phyloP scores from a whole-genome alignment of 2,888 invertebrate species.

The Sisyra terminalis region DNA sequence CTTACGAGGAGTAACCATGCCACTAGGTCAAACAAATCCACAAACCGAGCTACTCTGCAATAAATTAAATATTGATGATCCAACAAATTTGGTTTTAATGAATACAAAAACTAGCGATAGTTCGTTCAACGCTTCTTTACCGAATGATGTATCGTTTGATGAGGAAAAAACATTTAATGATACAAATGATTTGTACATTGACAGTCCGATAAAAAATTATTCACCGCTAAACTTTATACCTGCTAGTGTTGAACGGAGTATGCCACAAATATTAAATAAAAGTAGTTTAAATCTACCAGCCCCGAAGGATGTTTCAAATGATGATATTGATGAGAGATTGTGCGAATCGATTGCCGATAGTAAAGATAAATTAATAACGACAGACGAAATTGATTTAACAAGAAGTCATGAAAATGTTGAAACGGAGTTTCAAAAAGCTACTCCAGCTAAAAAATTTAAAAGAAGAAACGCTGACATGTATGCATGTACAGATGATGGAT shows the following conservation, averaged over 20 bases:
- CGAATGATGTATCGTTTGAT: neutral
- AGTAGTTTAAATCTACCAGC: slow-evolving; percentile 18
- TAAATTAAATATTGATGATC: slow-evolving; percentile 62
- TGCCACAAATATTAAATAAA: slow-evolving; percentile 10
- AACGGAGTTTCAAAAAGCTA: slow-evolving; percentile 7
- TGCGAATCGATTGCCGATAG: neutral
- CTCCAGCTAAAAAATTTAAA: slow-evolving; percentile 24
- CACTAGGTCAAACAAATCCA: slow-evolving; percentile 41
- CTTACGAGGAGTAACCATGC: slow-evolving; percentile 21
- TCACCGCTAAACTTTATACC: slow-evolving; percentile 8
- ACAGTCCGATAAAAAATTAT: neutral
- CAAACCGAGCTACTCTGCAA: slow-evolving; percentile 54
- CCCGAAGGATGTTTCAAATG: slow-evolving; percentile 15
- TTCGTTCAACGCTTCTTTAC: neutral
- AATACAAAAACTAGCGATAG: slow-evolving; percentile 19
- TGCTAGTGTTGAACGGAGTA: slow-evolving; percentile 12
- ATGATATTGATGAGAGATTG: neutral
- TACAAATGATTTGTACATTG: neutral
- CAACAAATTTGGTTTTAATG: slow-evolving; percentile 44
- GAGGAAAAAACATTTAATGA: slow-evolving; percentile 2
- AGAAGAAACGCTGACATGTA: slow-evolving; percentile 27
- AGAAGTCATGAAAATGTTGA: slow-evolving; percentile 5
- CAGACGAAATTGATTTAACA: slow-evolving; percentile 2
- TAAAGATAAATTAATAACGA: slow-evolving; percentile 1
- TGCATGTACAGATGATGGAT: slow-evolving; percentile 7